Base-by-base conservation (phyloP, 2,797 vertebrate genomes). In the Rhadinocentrus ornatus region DNA sequence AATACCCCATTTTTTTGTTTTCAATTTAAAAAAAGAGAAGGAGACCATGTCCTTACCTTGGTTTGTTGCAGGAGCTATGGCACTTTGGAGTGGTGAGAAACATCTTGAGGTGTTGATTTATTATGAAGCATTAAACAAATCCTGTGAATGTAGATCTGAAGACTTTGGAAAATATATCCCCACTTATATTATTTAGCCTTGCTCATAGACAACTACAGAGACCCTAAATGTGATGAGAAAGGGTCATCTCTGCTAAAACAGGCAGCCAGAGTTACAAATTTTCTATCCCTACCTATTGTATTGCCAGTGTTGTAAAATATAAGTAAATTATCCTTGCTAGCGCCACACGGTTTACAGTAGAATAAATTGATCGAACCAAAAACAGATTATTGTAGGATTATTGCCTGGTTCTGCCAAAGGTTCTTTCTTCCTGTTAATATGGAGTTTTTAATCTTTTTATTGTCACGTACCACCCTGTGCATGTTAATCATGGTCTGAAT, bases 21-120 rank as follows among this genome's bases (percentile, higher is more conserved):
- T 3, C 15, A 67, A 46, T 3, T 60, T 55, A 11, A 50, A 57
- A 41, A 18, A 54, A 62, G 26, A 62, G 4, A 16, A 46, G 4
- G 15, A 71, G n/a, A 62, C 4, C n/a, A 71, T 6, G 55, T n/a
- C 75, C 89, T 88, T 91, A 92, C 91, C 91, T 90, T 73, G 2
- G 18, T 57, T 66, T 58, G 71, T 41, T 41, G 71, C 6, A 54
- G 62, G 84, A 62, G 55, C 8, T 50, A 62, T 52, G 27, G 53
- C 54, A 15, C 34, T 68, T 66, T 72, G 66, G 16, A 75, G 75
- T 55, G 27, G 64, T 50, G 16, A 54, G 69, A 83, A 82, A 78
- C 41, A 58, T 83, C 87, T 80, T 81, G 82, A 72, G 8, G n/a
- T 0, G 63, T 34, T 71, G 63, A 53, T 66, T 59, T 53, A 53